Percentiles rank a stretch among this genome's conserved stretches.
Conservation (phyloP, 2,888 invertebrate species). For the Lissocephala sabroskyi region DNA sequence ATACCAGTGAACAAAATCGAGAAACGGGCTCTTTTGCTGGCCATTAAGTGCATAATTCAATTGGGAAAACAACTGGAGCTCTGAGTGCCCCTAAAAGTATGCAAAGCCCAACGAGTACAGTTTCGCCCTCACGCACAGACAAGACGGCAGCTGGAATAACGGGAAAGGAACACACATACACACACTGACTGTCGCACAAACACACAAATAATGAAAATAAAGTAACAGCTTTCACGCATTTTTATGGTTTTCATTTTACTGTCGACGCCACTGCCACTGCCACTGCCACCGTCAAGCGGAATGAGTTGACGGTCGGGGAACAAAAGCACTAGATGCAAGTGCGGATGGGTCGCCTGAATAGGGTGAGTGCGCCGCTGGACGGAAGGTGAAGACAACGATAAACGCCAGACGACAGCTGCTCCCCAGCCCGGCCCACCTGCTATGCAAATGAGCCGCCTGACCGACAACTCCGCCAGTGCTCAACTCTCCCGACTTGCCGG, state of each 20-base stretch:
- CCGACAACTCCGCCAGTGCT: background rate
- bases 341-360: background rate
- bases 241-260: conserved; percentile 54
- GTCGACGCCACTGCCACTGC: too few species aligned
- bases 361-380: background rate
- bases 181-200: conserved; percentile 2
- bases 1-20: too few species aligned
- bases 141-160: conserved; percentile 9
- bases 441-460: conserved; percentile 45
- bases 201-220: conserved; percentile 50
- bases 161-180: background rate
- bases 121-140: too few species aligned
- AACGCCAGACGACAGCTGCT: conserved; percentile 1
- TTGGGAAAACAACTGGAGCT: conserved; percentile 35
- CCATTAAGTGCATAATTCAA: conserved; percentile 60
- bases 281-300: conserved; percentile 13
- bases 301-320: conserved; percentile 1
- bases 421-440: conserved; percentile 28
- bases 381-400: background rate
- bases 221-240: conserved; percentile 60
- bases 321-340: background rate
- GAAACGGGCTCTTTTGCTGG: conserved; percentile 17
- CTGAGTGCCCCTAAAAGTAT: conserved; percentile 50
- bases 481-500: too few species aligned
- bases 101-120: conserved; percentile 40